Base-by-base conservation (phyloP, 2,888 invertebrate species). In the Ophion ellenae region DNA sequence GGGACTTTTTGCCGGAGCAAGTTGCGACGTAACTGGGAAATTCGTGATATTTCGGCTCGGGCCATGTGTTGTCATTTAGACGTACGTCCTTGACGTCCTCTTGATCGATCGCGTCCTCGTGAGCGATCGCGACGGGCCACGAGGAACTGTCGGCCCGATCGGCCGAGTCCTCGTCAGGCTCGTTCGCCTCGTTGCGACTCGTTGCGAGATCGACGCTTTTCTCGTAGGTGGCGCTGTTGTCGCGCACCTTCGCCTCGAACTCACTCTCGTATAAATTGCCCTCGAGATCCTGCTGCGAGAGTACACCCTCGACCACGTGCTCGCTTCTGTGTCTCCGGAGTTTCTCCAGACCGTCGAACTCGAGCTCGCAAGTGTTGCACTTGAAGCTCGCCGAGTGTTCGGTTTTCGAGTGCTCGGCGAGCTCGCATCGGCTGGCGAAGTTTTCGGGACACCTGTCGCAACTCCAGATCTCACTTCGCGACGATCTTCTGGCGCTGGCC, bases 221-320 rank as follows among this genome's bases (percentile, higher is more conserved):
- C 40, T 81, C 73, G 0, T 82, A 86, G 4, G 77, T 59, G 36
- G 28, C 20, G 6, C 69, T 73, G 7, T 85, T 85, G 11, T 85
- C 88, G 4, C 87, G 79, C 53, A 85, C 71, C 1, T 28, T 86
- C 80, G 28, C 89, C 85, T 78, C 80, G 36, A 61, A 84, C 14
- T 84, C 86, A 5, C 78, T 64, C 47, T 70, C 75, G 61, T 84
- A 86, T 6, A 85, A 66, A 17, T 90, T 88, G 24, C 89, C 89
- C 53, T 91, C 90, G 24, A 93, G 85, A 83, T 93, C 92, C 47
- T 92, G 90, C 47, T 92, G 92, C 0, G 90, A 90, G 20, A 93
- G 82, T 14, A 93, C 90, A 4, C 92, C 93, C 66, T 93, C 93
- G 5, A 92, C 86, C 0, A 93, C 92, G 45, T 94, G 94, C 20